Evolutionary conservation across 2,113 vertebrate species (phyloP), one percentile per base, ranked within the genome.

Genomic region (Alectura lathami): DNA sequence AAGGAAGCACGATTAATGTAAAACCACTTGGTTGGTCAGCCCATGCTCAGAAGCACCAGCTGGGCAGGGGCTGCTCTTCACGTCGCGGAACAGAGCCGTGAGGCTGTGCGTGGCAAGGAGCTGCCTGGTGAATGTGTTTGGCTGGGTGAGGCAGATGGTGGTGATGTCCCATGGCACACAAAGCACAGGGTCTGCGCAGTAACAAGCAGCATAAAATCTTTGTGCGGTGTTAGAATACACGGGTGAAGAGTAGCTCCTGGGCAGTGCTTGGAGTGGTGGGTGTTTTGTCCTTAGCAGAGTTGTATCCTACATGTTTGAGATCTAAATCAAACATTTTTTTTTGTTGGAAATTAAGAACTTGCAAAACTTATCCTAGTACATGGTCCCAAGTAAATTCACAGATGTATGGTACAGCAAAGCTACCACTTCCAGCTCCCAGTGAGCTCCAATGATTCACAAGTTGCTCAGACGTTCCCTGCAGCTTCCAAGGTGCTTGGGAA

Each of bases 241-340:
- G 69, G 54, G 11, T 6, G 7, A 36, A 5, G 42, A 18, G 60
- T 13, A 27, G 26, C 7, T 11, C 45, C 16, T 4, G 11, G 16
- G 15, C 11, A 2, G 4, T 76, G 22, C 54, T 69, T 29, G 50
- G 56, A 32, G 43, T 26, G 20, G 4, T 27, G 38, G 15, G 29
- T 13, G 64, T 30, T 51, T 15, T 69, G 42, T 40, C 13, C 42
- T 43, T 22, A 20, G 32, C n/a, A 30, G 50, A 27, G 59, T 23
- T 0, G 1, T 14, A n/a, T 59, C 22, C 22, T 40, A 4, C 3
- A 10, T 2, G 13, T 45, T 73, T 1, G 1, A 42, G 9, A 12
- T 66, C 59, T 13, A 32, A 60, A 73, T 50, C 32, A 74, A 42
- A 13, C 16, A 3, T 13, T 56, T 69, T n/a, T n/a, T 38, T 4